Conservation (phyloP, 2,888 invertebrate species). For the Lordiphosa andalusiaca region DNA sequence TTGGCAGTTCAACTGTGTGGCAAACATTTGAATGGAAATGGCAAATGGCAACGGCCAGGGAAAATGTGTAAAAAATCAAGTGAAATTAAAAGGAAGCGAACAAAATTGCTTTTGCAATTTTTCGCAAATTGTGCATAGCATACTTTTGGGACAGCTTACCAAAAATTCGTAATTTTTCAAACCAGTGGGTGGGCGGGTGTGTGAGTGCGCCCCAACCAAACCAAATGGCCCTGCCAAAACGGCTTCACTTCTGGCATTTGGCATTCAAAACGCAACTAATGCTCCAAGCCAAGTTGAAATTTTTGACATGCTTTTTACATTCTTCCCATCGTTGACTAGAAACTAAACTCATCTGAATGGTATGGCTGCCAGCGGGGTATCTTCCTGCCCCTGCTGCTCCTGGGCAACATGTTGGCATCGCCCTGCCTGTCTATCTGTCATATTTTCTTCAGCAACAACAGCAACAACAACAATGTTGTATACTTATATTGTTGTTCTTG, state of each 20-base stretch:
- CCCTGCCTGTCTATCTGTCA: conserved; percentile 51
- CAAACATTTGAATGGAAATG: conserved; percentile 33
- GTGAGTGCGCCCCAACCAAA: too few species aligned
- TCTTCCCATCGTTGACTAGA: conserved; percentile 39
- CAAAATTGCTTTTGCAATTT: too few species aligned
- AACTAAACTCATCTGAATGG: too few species aligned
- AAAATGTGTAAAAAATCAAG: conserved; percentile 7
- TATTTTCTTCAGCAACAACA: conserved; percentile 45
- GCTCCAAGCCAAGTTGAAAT: conserved; percentile 42
- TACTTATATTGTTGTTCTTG: conserved; percentile 9
- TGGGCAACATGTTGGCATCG: conserved; percentile 35
- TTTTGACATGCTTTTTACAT: conserved; percentile 74
- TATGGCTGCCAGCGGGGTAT: conserved; percentile 7
- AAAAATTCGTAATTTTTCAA: too few species aligned
- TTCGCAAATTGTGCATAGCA: too few species aligned
- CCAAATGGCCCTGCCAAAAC: conserved; percentile 11
- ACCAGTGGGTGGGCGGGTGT: too few species aligned
- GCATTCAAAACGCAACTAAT: conserved; percentile 58
- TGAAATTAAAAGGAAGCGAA: too few species aligned
- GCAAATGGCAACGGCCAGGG: conserved; percentile 15
- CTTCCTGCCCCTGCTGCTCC: conserved; percentile 23
- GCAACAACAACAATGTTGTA: conserved; percentile 44
- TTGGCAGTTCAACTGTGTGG: conserved; percentile 35
- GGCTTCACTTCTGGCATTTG: conserved; percentile 32
- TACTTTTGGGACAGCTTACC: too few species aligned